These are phyloP conservation scores for Myocastor coypus DNA, from an alignment of 2,113 vertebrate genomes.

Conservation along the genomic window DNA sequence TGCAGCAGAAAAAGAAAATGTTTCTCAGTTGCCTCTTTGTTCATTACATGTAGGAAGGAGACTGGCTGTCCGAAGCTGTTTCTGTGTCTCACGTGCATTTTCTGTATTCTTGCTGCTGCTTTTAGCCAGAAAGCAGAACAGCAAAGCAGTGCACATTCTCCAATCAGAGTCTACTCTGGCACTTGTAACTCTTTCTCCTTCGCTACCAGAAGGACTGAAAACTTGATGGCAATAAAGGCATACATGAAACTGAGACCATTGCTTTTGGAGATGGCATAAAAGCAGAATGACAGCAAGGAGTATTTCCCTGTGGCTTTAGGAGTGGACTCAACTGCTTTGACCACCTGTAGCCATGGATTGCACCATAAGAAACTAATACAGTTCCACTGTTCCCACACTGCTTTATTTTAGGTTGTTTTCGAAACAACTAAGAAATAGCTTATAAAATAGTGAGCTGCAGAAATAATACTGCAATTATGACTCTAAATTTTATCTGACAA, in stretches of 20 bases:
- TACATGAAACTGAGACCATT: rapidly evolving
- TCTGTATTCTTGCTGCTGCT: background rate
- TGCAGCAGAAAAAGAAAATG: background rate
- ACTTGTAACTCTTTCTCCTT: background rate
- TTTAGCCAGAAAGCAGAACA: background rate
- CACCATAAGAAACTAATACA: background rate
- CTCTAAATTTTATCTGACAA: background rate
- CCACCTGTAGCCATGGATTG: rapidly evolving
- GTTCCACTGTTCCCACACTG: background rate
- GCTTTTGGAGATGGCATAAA: too few species aligned
- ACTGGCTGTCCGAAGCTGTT: background rate
- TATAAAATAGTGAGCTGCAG: background rate
- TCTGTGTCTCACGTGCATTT: background rate
- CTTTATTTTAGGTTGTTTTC: background rate
- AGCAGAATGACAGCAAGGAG: background rate
- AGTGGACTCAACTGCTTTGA: background rate
- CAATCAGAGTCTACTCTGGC: too few species aligned
- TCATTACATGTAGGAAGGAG: background rate
- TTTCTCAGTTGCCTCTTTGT: background rate
- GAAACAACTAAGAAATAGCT: background rate
- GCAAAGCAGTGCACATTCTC: rapidly evolving
- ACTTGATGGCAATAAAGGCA: background rate
- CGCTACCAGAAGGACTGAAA: background rate
- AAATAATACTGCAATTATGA: background rate
- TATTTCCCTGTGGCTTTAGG: background rate